Percentiles rank a stretch among this genome's conserved stretches.
Evolutionary conservation across 2,888 invertebrate species (phyloP).

Genomic region (Drosophila putrida): DNA sequence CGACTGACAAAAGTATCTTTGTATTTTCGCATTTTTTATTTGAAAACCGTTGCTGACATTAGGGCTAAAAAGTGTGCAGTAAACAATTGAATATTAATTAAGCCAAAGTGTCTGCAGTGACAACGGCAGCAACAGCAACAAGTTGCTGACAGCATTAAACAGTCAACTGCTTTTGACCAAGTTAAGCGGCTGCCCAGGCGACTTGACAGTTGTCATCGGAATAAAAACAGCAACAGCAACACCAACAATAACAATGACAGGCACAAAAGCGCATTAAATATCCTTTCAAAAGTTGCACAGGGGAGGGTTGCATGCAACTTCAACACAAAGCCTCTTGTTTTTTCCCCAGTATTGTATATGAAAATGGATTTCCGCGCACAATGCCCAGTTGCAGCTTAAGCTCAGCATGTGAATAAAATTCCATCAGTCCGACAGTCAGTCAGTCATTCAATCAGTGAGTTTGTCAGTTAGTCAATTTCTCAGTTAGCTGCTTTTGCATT

Average conservation of each 20-base stretch:
- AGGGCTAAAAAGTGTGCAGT: slow-evolving; percentile 22
- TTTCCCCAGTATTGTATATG: slow-evolving; percentile 53
- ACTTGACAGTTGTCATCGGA: slow-evolving; percentile 44
- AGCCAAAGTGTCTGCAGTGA: slow-evolving; percentile 51
- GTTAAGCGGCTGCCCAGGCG: slow-evolving; percentile 31
- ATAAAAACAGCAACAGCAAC: not conserved
- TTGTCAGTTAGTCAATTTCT: slow-evolving; percentile 4
- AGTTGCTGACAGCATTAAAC: slow-evolving; percentile 46
- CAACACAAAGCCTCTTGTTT: slow-evolving; percentile 56
- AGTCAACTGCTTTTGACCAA: slow-evolving; percentile 31
- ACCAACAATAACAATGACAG: slow-evolving; percentile 1
- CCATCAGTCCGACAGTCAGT: too few species aligned
- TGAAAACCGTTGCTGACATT: not conserved
- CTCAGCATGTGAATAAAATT: not conserved
- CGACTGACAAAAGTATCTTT: not conserved
- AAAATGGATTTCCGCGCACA: slow-evolving; percentile 70
- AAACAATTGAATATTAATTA: slow-evolving; percentile 69
- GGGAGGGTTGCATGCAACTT: slow-evolving; percentile 18
- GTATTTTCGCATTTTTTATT: not conserved
- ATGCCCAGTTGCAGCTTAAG: slow-evolving; percentile 30
- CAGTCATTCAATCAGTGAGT: not conserved
- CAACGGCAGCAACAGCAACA: slow-evolving; percentile 50
- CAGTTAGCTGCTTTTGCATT: not conserved
- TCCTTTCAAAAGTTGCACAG: slow-evolving; percentile 18
- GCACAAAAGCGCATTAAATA: slow-evolving; percentile 47